These are phyloP conservation scores for Pachyrhynchus sulphureomaculatus DNA, from an alignment of 1,140 invertebrate species.

Conservation along the genomic window DNA sequence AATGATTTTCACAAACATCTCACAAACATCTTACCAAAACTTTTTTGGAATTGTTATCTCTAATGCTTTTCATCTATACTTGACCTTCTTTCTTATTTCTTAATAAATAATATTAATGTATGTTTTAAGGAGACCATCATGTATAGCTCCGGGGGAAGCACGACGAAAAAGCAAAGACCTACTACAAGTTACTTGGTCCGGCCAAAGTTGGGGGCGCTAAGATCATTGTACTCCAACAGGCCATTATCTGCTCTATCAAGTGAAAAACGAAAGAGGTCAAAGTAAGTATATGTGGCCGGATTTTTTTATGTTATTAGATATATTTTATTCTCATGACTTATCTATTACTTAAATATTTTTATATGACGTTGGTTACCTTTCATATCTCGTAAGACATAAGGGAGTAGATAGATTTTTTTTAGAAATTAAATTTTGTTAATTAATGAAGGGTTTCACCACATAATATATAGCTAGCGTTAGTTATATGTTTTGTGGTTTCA, in stretches of 20 bases:
- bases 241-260: conserved; percentile 30
- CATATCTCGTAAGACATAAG: too few species aligned
- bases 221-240: conserved; percentile 35
- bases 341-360: too few species aligned
- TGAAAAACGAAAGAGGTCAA: conserved; percentile 43
- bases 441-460: too few species aligned
- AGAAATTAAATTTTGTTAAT: too few species aligned
- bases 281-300: conserved; percentile 35
- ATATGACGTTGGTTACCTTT: too few species aligned
- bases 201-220: conserved; percentile 39
- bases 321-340: neutral
- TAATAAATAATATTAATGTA: neutral
- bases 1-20: too few species aligned
- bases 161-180: conserved; percentile 34
- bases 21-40: too few species aligned
- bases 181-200: conserved; percentile 41
- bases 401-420: too few species aligned
- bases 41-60: too few species aligned
- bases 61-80: too few species aligned
- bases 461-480: too few species aligned
- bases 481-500: too few species aligned
- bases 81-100: neutral
- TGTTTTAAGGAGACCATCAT: neutral
- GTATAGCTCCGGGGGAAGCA: conserved; percentile 9
- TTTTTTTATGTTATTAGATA: neutral